Base-by-base conservation (phyloP, 2,888 invertebrate species). In the Caenorhabditis parvicauda region DNA sequence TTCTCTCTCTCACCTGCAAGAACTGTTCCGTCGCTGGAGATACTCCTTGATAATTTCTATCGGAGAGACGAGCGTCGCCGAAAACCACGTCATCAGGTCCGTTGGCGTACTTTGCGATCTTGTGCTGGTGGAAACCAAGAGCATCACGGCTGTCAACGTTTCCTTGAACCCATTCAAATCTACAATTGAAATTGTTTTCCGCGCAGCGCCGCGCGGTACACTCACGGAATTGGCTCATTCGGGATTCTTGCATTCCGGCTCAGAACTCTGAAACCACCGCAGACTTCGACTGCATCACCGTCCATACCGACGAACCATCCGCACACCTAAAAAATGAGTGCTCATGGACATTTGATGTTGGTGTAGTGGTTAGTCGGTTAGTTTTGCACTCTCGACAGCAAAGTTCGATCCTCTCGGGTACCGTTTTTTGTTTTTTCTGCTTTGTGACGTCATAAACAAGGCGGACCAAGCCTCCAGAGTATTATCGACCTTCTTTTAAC, bases 231-330 rank as follows among this genome's bases (percentile, higher is more conserved):
- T 27, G 49, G 50, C 47, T 70, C 63, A 14, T 57, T 21, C 9
- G 64, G 70, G 32, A 55, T 63, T 37, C 50, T 42, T 5, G 63
- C 54, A n/a, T 54, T 63, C 5, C 63, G 46, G 17, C 59, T 57
- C 19, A 74, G 62, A n/a, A 74, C 59, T 12, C 73, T 58, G 66
- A 74, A 74, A 41, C 73, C 73, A 22, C 70, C 70, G 43, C 71
- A 74, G 35, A 72, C 63, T 29, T 72, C 67, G 12, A 65, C 61
- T 3, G 68, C 56, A 32, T 68, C 67, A 22, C 54, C 38, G 9
- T 63, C 39, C 42, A 55, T 39, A 0, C 68, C 71, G 17, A 72
- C 66, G 44, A 74, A 74, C 59, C 65, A 67, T 12, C 66, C 73
- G 42, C 71, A 74, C 7, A 70, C 38, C 41, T 60, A 41, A 17